A percentile compares a stretch with the other conserved stretches of the same genome.
Evolutionary conservation across 2,888 invertebrate species (phyloP).

Genomic region (Anagyrus pseudococci): DNA sequence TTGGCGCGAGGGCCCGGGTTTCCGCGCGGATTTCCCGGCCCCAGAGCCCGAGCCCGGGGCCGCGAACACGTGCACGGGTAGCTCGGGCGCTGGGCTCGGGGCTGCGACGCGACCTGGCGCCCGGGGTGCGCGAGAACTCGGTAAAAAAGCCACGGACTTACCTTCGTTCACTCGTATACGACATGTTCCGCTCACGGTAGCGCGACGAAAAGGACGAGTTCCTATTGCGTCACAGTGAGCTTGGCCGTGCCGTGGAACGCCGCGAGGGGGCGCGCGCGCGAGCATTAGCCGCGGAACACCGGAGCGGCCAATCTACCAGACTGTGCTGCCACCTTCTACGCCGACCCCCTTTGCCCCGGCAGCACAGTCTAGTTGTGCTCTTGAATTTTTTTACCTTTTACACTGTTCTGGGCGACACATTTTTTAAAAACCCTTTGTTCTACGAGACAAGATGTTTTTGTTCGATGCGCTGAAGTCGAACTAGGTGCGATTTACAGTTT

Average conservation of each 20-base stretch:
- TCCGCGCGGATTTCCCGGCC: neutral
- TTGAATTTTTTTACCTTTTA: too few species aligned
- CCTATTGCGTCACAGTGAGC: constrained; percentile 58
- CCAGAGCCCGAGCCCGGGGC: neutral
- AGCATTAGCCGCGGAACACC: neutral
- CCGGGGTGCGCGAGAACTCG: neutral
- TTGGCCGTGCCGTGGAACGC: constrained; percentile 45
- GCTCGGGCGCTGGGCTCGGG: neutral
- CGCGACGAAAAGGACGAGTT: constrained; percentile 73
- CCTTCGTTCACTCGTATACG: constrained; percentile 82
- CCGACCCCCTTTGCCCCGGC: too few species aligned
- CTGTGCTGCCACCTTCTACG: too few species aligned
- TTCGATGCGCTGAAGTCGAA: too few species aligned
- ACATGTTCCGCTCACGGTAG: constrained; percentile 83
- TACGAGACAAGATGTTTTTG: too few species aligned
- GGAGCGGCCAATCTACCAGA: too few species aligned
- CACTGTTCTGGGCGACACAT: too few species aligned
- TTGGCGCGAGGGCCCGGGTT: constrained; percentile 1
- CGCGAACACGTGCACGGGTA: constrained; percentile 10
- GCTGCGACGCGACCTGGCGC: neutral
- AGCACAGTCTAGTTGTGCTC: too few species aligned
- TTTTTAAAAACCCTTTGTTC: too few species aligned
- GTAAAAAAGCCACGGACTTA: constrained; percentile 66
- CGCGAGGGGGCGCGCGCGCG: constrained; percentile 49
- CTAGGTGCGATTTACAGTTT: too few species aligned